Evolutionary conservation across 2,113 vertebrate species (phyloP).

Genomic region (Ancistrus triradiatus): DNA sequence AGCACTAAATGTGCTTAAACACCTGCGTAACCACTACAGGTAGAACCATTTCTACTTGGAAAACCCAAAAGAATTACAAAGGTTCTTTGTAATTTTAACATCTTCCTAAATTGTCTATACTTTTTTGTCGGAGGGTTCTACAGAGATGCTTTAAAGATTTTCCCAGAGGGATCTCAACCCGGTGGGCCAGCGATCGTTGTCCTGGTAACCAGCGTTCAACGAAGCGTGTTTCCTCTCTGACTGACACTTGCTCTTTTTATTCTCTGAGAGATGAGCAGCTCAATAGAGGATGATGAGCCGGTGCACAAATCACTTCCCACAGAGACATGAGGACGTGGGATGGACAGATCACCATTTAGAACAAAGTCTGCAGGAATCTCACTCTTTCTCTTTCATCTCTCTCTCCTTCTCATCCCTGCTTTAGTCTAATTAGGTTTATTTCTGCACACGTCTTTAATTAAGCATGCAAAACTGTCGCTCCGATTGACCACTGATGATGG

Average conservation of each 20-base stretch:
- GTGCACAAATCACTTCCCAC: background rate
- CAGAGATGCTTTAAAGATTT: no score
- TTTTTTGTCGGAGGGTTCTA: no score
- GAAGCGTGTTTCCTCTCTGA: constrained; percentile 31
- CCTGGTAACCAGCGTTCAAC: constrained; percentile 45
- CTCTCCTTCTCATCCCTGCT: background rate
- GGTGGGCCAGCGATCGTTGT: constrained; percentile 37
- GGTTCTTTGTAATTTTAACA: no score
- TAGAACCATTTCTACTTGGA: no score
- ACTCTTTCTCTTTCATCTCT: background rate
- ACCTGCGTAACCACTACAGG: no score
- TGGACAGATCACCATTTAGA: background rate
- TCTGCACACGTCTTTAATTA: constrained; percentile 26
- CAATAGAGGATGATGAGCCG: constrained; percentile 20
- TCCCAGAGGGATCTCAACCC: constrained; percentile 20
- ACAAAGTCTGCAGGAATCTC: constrained; percentile 7
- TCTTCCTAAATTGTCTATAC: no score
- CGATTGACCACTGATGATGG: constrained; percentile 20
- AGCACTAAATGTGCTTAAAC: no score
- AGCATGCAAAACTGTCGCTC: constrained; percentile 19
- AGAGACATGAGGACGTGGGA: background rate
- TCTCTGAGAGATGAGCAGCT: constrained; percentile 16
- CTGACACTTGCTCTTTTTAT: constrained; percentile 41
- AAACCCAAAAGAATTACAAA: no score
- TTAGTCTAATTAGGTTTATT: constrained; percentile 20